These are phyloP conservation scores for Drosophila tani DNA, from an alignment of 1,140 invertebrate species.

Conservation along the genomic window DNA sequence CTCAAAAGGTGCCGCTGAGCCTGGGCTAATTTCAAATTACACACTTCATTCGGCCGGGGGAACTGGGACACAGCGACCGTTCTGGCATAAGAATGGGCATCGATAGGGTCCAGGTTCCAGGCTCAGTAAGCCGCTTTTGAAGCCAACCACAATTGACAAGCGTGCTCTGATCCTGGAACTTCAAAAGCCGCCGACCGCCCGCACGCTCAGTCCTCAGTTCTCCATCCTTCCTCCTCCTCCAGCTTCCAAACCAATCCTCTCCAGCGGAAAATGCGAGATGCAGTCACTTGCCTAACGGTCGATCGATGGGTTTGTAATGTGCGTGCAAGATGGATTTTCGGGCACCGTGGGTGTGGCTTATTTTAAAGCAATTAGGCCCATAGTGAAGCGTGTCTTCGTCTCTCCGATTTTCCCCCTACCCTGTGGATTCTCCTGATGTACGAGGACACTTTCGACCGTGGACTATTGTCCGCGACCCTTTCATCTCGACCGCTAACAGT, in stretches of 20 bases:
- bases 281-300: slow-evolving; percentile 58
- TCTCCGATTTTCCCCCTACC: neutral
- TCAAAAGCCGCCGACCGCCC: slow-evolving; percentile 67
- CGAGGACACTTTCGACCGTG: slow-evolving; percentile 68
- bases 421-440: slow-evolving; percentile 45
- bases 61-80: slow-evolving; percentile 33
- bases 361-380: slow-evolving; percentile 80
- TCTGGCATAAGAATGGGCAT: slow-evolving; percentile 12
- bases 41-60: slow-evolving; percentile 75
- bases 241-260: slow-evolving; percentile 1
- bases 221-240: slow-evolving; percentile 4
- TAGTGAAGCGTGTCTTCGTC: slow-evolving; percentile 73
- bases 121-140: slow-evolving; percentile 61
- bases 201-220: slow-evolving; percentile 33
- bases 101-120: slow-evolving; percentile 9
- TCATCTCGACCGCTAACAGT: slow-evolving; percentile 69
- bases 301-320: slow-evolving; percentile 62
- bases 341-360: slow-evolving; percentile 75
- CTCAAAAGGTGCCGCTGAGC: slow-evolving; percentile 77
- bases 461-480: slow-evolving; percentile 45
- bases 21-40: slow-evolving; percentile 80
- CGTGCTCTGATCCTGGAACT: slow-evolving; percentile 64
- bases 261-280: slow-evolving; percentile 8
- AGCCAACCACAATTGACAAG: slow-evolving; percentile 79
- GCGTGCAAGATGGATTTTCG: slow-evolving; percentile 79